Base-by-base conservation (phyloP, 2,888 invertebrate species). In the Schizotus pectinicornis region DNA sequence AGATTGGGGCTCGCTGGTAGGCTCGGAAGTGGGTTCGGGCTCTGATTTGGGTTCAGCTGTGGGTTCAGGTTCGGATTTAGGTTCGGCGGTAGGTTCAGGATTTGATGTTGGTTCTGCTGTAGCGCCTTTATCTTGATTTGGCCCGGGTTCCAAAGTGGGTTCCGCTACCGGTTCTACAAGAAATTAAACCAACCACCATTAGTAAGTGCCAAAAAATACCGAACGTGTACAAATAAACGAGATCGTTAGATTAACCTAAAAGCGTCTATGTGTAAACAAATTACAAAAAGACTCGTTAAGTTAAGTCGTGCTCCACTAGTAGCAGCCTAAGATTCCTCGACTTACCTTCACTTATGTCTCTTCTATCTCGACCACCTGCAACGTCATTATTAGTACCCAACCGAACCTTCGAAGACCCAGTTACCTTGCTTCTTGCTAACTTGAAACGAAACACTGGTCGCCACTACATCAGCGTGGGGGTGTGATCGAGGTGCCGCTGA, bases 401-500 rank as follows among this genome's bases (percentile, higher is more conserved):
- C 5, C 45, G 64, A 22, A 22, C 22, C 22, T n/a, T n/a, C n/a
- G 3, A 22, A 22, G 5, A 22, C 22, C 5, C 22, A 22, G 22
- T 22, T 70, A 82, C 85, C 84, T 80, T 83, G 82, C 61, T 82
- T 84, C 11, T 83, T 84, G 70, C 91, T 91, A 61, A 92, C 90
- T 76, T 88, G 85, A 76, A 88, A 92, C 0, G 91, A 90, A 2
- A 92, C 88, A 72, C 91, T 91, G 0, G 91, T 92, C 70, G 90
- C 89, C 7, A 91, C 90, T 0, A 88, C 86, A 22, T 90, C 88
- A 36, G 88, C 90, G 51, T 67, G 61, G 11, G 62, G 63, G 6
- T 59, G 64, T 3, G 55, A 47, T 9, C 57, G 35, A 1, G 72
- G 71, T 6, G 68, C 65, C 0, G 71, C 70, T 3, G 71, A 68